phyloP scores from a whole-genome alignment of 2,113 vertebrate genomes.

The Globicephala melas region DNA sequence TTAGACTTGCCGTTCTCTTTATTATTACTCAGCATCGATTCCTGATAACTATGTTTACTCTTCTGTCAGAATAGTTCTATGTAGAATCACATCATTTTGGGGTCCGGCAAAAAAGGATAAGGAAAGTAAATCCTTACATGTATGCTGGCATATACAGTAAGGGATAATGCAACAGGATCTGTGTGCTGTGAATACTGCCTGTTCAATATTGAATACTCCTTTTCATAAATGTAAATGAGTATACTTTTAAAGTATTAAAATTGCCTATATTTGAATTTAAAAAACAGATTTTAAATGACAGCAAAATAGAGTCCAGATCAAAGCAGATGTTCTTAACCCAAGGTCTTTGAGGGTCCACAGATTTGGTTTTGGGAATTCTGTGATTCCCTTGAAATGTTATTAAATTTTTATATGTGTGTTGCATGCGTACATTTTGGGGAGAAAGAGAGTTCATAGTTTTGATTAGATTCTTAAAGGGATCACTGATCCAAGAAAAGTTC shows the following conservation, averaged over 20 bases:
- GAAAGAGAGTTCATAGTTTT: neutral
- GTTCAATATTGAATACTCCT: neutral
- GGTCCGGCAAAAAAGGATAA: neutral
- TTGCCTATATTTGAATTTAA: neutral
- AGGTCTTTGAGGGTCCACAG: neutral
- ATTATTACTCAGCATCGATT: neutral
- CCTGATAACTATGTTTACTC: neutral
- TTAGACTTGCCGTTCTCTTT: neutral
- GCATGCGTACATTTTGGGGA: neutral
- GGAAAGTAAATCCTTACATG: neutral
- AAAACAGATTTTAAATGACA: neutral
- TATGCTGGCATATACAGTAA: neutral
- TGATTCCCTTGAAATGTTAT: neutral
- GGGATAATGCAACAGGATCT: neutral
- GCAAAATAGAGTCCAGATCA: neutral
- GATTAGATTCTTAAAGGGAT: conserved; percentile 1
- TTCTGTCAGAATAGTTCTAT: neutral
- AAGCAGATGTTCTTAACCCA: conserved; percentile 18
- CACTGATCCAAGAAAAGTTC: neutral
- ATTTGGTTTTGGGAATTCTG: neutral
- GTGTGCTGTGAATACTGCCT: neutral
- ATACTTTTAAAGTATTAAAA: neutral
- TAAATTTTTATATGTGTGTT: neutral
- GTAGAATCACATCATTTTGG: neutral
- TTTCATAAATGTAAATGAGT: conserved; percentile 27